Percentiles rank a stretch among this genome's conserved stretches.
Evolutionary conservation across 2,797 vertebrate species (phyloP).

Genomic region (Zenarchopterus dispar): DNA sequence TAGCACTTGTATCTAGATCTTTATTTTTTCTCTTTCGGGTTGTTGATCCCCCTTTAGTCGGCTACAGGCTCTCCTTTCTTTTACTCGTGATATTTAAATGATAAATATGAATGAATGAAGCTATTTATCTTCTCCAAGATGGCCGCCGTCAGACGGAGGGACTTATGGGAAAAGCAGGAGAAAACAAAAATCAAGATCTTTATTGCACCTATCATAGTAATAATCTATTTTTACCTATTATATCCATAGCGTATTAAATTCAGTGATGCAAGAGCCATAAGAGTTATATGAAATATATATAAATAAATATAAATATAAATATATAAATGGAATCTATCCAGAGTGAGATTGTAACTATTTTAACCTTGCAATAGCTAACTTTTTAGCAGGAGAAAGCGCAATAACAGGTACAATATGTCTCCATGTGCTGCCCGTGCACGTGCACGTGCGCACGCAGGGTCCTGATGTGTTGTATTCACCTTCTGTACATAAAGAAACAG

Average conservation of each 20-base stretch:
- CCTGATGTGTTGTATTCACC: slow-evolving; percentile 45
- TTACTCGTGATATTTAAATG: slow-evolving; percentile 31
- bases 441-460: slow-evolving; percentile 39
- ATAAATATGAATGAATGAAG: slow-evolving; percentile 42
- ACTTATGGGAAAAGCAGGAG: slow-evolving; percentile 17
- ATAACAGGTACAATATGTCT: slow-evolving; percentile 59
- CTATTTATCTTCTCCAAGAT: slow-evolving; percentile 56
- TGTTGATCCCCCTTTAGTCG: slow-evolving; percentile 36
- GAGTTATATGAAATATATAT: slow-evolving; percentile 45
- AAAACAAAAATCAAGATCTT: slow-evolving; percentile 23
- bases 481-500: slow-evolving; percentile 56
- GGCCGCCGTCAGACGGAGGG: slow-evolving; percentile 48
- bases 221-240: slow-evolving; percentile 71
- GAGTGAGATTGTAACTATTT: slow-evolving; percentile 69
- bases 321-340: slow-evolving; percentile 40
- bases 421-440: slow-evolving; percentile 39
- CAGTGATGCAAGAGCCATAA: slow-evolving; percentile 73
- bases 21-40: slow-evolving; percentile 30
- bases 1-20: slow-evolving; percentile 59
- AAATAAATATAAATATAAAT: slow-evolving; percentile 3
- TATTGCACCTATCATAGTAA: slow-evolving; percentile 61
- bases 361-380: slow-evolving; percentile 73
- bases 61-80: slow-evolving; percentile 46
- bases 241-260: slow-evolving; percentile 65
- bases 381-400: slow-evolving; percentile 71